These are phyloP conservation scores for Sarcophaga caerulescens DNA, from an alignment of 2,888 invertebrate species.

Conservation along the genomic window DNA sequence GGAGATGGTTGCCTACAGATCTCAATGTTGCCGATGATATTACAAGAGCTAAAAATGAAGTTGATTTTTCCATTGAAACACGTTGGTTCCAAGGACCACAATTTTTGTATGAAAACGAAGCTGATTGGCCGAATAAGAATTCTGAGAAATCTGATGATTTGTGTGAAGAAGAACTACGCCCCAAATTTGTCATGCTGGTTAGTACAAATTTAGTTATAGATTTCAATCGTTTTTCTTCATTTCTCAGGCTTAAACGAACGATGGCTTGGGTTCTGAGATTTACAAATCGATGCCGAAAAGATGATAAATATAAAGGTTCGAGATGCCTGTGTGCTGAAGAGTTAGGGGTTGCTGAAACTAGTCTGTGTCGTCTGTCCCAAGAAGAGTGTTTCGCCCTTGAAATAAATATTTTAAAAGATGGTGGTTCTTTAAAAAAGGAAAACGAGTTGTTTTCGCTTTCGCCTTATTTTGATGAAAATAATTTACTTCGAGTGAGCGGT, in stretches of 20 bases:
- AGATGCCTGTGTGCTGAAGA: too few species aligned
- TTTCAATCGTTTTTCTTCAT: neutral
- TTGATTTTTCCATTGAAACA: neutral
- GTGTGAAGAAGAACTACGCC: neutral
- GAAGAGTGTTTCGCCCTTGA: neutral
- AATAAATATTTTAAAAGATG: neutral
- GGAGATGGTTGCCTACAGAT: slow-evolving; percentile 62
- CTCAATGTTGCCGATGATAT: slow-evolving; percentile 18
- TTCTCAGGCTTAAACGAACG: neutral
- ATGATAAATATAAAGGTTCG: too few species aligned
- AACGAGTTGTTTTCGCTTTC: slow-evolving; percentile 25
- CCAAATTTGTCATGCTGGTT: neutral
- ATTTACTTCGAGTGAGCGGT: slow-evolving; percentile 18
- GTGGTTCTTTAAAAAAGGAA: neutral
- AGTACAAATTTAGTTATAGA: neutral
- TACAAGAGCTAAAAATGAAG: slow-evolving; percentile 1
- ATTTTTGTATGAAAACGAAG: slow-evolving; percentile 23
- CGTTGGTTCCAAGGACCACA: slow-evolving; percentile 36
- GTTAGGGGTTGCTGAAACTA: too few species aligned
- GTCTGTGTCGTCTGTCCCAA: neutral
- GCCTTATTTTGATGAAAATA: slow-evolving; percentile 40
- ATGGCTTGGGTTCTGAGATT: neutral
- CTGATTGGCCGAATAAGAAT: slow-evolving; percentile 9
- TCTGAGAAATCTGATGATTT: neutral
- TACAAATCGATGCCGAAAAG: too few species aligned